Evolutionary conservation across 2,888 invertebrate species (phyloP).

Genomic region (Gisinianus flammeolus): DNA sequence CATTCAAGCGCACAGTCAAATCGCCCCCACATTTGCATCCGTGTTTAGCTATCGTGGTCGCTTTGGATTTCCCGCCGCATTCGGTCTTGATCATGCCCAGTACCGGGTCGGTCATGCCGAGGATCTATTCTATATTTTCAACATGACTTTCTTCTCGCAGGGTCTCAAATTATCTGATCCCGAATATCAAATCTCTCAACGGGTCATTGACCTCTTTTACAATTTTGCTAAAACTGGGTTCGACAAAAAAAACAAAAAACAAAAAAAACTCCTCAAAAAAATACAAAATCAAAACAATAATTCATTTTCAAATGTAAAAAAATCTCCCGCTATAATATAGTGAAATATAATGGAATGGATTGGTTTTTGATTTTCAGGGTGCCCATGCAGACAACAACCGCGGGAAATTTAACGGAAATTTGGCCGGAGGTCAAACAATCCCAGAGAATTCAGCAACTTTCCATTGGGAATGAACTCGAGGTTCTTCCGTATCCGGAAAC

Average conservation of each 20-base stretch:
- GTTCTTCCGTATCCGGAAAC: constrained; percentile 16
- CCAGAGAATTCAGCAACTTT: constrained; percentile 21
- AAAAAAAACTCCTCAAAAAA: too few relatives aligned
- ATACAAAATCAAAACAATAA: not conserved
- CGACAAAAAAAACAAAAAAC: not conserved
- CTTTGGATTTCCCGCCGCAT: constrained; percentile 23
- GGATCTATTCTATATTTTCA: constrained; percentile 33
- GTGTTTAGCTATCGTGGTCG: constrained; percentile 22
- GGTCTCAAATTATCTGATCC: constrained; percentile 25
- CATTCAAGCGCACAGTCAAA: constrained; percentile 13
- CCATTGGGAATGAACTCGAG: not conserved
- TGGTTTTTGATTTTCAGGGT: not conserved
- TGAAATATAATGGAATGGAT: too few relatives aligned
- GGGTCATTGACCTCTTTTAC: constrained; percentile 6
- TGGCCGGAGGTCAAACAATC: not conserved
- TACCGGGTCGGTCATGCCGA: constrained; percentile 25
- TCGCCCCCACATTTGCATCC: constrained; percentile 31
- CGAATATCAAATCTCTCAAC: constrained; percentile 23
- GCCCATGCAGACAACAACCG: not conserved
- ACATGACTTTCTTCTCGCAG: constrained; percentile 29
- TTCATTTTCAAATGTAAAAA: constrained; percentile 4
- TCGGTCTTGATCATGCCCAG: not conserved
- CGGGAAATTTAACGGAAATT: not conserved
- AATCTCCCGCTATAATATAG: not conserved
- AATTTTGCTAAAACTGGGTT: constrained; percentile 34